Conservation (phyloP, 2,888 invertebrate genomes). For the Schizaphis graminum region DNA sequence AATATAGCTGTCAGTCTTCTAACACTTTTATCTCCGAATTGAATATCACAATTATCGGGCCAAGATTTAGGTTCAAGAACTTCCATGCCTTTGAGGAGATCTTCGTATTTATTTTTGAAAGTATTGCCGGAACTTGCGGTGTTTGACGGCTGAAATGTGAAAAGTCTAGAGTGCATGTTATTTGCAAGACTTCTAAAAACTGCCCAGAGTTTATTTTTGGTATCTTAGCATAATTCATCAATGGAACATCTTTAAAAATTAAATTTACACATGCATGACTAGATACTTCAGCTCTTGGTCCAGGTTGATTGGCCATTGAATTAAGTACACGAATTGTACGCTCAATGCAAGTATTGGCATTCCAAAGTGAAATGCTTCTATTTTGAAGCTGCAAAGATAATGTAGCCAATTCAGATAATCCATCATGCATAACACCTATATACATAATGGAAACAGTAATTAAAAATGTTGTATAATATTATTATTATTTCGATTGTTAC, state of each 20-base stretch:
- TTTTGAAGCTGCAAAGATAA: neutral
- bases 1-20: neutral
- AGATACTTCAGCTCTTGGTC: neutral
- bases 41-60: constrained; percentile 17
- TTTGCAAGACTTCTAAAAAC: too few relatives aligned
- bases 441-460: neutral
- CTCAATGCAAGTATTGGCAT: neutral
- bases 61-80: neutral
- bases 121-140: too few relatives aligned
- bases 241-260: neutral
- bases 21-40: neutral
- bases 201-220: too few relatives aligned
- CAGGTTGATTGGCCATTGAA: neutral
- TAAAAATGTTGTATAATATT: neutral
- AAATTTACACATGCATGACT: neutral
- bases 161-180: too few relatives aligned
- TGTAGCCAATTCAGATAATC: neutral
- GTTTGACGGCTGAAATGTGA: too few relatives aligned
- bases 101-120: too few relatives aligned
- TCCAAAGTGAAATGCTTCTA: constrained; percentile 4
- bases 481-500: neutral
- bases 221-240: too few relatives aligned
- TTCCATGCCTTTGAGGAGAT: too few relatives aligned
- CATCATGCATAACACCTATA: constrained; percentile 6
- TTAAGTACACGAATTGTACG: constrained; percentile 12